Base-by-base conservation (phyloP, 1,140 invertebrate species). In the Caerostris darwini region DNA sequence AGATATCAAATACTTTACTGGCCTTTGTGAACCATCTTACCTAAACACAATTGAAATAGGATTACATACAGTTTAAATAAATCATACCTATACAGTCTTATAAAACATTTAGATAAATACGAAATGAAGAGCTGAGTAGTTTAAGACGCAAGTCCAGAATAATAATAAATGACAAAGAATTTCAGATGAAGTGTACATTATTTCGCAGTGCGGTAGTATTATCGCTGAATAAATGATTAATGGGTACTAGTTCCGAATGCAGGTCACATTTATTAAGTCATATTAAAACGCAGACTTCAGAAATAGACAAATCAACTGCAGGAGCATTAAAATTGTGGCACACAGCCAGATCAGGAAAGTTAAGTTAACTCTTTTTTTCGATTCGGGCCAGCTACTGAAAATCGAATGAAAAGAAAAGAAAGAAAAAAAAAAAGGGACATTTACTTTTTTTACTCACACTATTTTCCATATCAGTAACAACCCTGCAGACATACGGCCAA, bases 381-480 rank as follows among this genome's bases (percentile, higher is more conserved):
- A 83, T 57, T 77, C 71, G 12, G 71, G 34, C 61, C 71, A 77
- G 34, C n/a, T 77, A 10, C 71, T 34, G 14, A 19, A 6, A 83
- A 58, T 12, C 6, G 54, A n/a, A 17, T 12, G 3, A n/a, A 7
- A 54, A 14, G n/a, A n/a, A 17, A 82, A 56, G 6, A n/a, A 83
- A n/a, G 54, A n/a, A 17, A 56, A 3, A n/a, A 7, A 54, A 14
- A 56, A n/a, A 17, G 53, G 14, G 17, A 19, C 56, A n/a, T 58
- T 56, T 17, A 83, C 14, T 56, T 58, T 58, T n/a, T 54, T 5
- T 19, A 83, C 8, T n/a, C 53, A 58, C n/a, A 19, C 82, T 14
- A 83, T 82, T 82, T 82, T 54, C 53, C 77, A 54, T 82, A 82
- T 83, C 82, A 58, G 82, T 83, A 83, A 10, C 82, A 14, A 83